Base-by-base conservation (phyloP, 2,797 vertebrate species). In the Oryzias dopingdopingensis region DNA sequence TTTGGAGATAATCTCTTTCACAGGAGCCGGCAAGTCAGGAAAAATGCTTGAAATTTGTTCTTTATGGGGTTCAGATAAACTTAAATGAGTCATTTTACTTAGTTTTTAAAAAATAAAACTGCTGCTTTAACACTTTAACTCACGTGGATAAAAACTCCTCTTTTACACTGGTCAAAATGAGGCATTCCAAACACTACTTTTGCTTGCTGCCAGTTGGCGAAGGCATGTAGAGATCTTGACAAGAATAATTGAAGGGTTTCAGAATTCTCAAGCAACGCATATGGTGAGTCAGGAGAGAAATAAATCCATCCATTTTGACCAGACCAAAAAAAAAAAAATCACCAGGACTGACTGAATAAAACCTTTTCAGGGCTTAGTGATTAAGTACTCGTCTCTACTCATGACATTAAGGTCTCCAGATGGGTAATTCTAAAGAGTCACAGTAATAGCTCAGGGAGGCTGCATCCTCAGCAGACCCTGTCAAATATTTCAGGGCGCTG, bases 381-480 rank as follows among this genome's bases (percentile, higher is more conserved):
- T 87, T 52, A 79, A 87, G 62, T 81, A 26, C 67, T 64, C 60
- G 43, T 74, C 51, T 44, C 16, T 42, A 46, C 69, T 72, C 67
- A 32, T 76, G 57, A 73, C 57, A 72, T 72, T 26, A 77, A 78
- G 61, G 77, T 54, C 72, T 65, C 17, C 24, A 72, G 52, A 63
- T 77, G 80, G 82, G 74, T 47, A 70, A 81, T 83, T 83, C 72
- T 69, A 64, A 87, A 74, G 74, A 80, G 73, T 79, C 83, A 65
- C 58, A 59, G 78, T 80, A 72, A 79, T 85, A 81, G 81, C 80
- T 81, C 76, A 80, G 78, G 79, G 77, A 42, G 81, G 77, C 75
- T 84, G 81, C 74, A 85, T 84, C 79, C 84, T 84, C 84, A 89
- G 82, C 77, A 78, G 57, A 13, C 49, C 82, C 74, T 80, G 86